phyloP scores from a whole-genome alignment of 2,113 vertebrate species.

The Aegithalos caudatus region DNA sequence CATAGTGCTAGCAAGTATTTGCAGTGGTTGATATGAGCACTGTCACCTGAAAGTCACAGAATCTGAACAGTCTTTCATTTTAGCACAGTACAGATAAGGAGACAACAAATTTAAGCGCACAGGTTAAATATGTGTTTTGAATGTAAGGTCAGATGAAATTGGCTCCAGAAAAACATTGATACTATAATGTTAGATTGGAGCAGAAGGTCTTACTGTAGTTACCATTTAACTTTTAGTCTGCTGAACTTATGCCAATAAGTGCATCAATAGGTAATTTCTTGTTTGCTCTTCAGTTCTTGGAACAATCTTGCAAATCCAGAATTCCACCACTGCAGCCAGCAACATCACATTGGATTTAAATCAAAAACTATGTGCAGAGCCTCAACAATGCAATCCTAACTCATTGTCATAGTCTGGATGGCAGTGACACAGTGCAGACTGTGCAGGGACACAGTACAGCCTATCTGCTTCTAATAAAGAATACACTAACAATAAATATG shows the following conservation, averaged over 20 bases:
- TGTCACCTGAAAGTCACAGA: not conserved
- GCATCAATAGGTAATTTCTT: not conserved
- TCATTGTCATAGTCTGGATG: not conserved
- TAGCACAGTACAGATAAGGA: not conserved
- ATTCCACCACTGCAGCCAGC: not conserved
- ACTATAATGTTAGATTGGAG: not conserved
- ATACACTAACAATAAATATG: conserved; percentile 1
- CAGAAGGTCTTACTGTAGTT: not conserved
- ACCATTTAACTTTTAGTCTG: not conserved
- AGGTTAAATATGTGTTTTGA: not conserved
- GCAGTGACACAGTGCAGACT: not conserved
- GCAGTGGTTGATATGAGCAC: not conserved
- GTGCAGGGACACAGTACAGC: not conserved
- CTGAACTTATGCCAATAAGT: not conserved
- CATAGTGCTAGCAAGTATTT: not conserved
- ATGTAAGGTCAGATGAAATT: not conserved
- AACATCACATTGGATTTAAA: not conserved
- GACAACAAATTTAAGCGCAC: not conserved
- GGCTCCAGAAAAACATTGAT: not conserved
- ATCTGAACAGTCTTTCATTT: not conserved
- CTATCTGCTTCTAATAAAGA: conserved; percentile 11
- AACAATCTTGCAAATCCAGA: not conserved
- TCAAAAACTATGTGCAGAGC: not conserved
- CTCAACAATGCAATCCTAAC: not conserved
- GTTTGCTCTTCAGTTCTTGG: not conserved